Evolutionary conservation across 2,797 vertebrate species (phyloP).

Genomic region (Coreius guichenoti): DNA sequence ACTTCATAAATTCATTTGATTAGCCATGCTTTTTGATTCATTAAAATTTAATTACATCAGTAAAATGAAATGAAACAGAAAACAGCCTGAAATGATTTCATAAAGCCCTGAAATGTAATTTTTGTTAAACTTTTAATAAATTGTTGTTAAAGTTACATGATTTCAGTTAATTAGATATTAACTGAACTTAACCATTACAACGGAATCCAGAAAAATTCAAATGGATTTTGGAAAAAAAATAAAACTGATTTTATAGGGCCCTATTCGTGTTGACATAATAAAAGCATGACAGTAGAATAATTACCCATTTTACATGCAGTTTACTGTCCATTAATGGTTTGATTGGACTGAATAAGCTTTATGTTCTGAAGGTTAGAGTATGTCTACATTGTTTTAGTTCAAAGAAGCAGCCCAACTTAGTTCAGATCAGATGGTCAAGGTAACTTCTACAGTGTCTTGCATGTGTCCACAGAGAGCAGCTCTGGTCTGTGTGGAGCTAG

Average conservation of each 20-base stretch:
- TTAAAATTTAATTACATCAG: too few species aligned
- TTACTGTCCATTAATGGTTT: neutral
- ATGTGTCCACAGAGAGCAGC: slow-evolving; percentile 29
- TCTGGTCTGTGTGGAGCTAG: slow-evolving; percentile 44
- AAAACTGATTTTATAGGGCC: neutral
- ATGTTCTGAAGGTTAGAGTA: neutral
- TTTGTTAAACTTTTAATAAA: too few species aligned
- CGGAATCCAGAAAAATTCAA: neutral
- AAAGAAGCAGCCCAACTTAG: neutral
- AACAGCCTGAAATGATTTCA: too few species aligned
- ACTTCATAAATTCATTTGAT: too few species aligned
- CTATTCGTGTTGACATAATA: neutral
- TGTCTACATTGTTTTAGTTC: neutral
- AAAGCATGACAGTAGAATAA: neutral
- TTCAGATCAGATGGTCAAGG: neutral
- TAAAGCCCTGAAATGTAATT: too few species aligned
- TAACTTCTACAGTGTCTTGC: neutral
- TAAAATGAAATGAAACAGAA: too few species aligned
- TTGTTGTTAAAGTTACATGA: neutral
- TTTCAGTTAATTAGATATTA: neutral
- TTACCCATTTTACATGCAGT: neutral
- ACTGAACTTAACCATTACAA: neutral
- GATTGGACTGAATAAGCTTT: neutral
- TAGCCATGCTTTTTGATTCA: too few species aligned
- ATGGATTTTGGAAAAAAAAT: neutral